Conservation (phyloP, 1,140 invertebrate species). For the Lethrus apterus region DNA sequence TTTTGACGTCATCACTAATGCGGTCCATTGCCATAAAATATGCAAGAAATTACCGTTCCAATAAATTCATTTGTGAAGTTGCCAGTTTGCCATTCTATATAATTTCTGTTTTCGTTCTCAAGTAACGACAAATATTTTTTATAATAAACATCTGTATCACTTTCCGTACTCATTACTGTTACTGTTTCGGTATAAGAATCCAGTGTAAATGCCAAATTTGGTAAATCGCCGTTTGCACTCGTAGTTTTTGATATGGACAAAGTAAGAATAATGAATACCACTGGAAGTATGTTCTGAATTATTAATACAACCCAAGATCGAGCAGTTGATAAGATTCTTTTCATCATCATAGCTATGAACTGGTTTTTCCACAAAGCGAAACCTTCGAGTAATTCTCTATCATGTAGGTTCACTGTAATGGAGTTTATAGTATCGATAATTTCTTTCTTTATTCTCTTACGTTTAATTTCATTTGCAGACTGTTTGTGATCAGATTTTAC, state of each 20-base stretch:
- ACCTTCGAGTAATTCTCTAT: conserved; percentile 30
- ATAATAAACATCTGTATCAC: neutral
- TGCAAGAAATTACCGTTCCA: neutral
- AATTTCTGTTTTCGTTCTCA: neutral
- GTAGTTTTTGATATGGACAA: conserved; percentile 35
- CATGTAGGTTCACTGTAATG: conserved; percentile 3
- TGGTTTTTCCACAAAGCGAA: conserved; percentile 47
- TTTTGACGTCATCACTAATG: too few species aligned
- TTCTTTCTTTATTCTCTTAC: too few species aligned
- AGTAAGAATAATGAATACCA: conserved; percentile 53
- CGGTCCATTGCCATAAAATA: too few species aligned
- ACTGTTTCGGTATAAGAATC: conserved; percentile 29
- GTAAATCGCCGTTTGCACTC: conserved; percentile 41
- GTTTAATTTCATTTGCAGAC: too few species aligned
- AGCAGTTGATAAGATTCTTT: conserved; percentile 49
- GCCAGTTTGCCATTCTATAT: neutral
- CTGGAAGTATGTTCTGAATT: conserved; percentile 52
- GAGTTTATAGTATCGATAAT: too few species aligned
- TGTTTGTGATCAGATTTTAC: neutral
- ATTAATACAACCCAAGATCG: conserved; percentile 49
- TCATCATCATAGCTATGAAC: conserved; percentile 55
- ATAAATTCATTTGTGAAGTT: neutral
- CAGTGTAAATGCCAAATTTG: conserved; percentile 37
- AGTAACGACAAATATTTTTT: neutral
- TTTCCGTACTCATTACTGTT: conserved; percentile 31